Evolutionary conservation across 2,888 invertebrate species (phyloP).

Genomic region (Cepaea hortensis): DNA sequence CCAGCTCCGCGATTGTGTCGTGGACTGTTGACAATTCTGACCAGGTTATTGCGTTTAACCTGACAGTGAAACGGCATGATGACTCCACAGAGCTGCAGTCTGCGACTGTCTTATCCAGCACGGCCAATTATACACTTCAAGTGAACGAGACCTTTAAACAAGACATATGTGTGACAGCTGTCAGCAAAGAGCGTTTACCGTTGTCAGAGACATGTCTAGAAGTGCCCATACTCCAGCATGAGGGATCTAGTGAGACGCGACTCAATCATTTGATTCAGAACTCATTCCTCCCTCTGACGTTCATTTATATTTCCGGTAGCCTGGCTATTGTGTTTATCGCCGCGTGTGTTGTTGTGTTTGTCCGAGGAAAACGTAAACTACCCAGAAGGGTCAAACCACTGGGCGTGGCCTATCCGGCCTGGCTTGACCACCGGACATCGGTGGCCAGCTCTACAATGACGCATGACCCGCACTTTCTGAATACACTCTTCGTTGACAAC

Average conservation of each 20-base stretch:
- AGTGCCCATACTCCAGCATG: neutral
- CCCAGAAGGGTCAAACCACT: constrained; percentile 11
- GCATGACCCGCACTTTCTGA: constrained; percentile 26
- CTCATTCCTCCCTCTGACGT: constrained; percentile 32
- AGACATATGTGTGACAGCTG: constrained; percentile 13
- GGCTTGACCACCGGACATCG: constrained; percentile 35
- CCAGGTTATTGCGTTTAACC: neutral
- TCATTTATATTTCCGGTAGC: constrained; percentile 38
- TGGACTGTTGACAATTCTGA: neutral
- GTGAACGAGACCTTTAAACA: neutral
- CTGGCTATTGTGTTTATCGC: constrained; percentile 27
- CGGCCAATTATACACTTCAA: neutral
- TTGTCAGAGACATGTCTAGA: neutral
- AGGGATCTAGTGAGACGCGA: neutral
- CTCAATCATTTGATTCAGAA: constrained; percentile 22
- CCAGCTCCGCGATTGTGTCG: neutral
- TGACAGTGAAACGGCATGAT: constrained; percentile 6
- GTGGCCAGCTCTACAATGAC: constrained; percentile 19
- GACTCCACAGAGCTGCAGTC: constrained; percentile 20
- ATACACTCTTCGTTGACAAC: constrained; percentile 4
- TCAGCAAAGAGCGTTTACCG: neutral
- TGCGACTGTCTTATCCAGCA: neutral
- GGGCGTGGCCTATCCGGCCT: constrained; percentile 30
- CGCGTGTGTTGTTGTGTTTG: constrained; percentile 20
- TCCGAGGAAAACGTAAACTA: neutral